phyloP scores from a whole-genome alignment of 2,888 invertebrate species.

The Furcula furcula region DNA sequence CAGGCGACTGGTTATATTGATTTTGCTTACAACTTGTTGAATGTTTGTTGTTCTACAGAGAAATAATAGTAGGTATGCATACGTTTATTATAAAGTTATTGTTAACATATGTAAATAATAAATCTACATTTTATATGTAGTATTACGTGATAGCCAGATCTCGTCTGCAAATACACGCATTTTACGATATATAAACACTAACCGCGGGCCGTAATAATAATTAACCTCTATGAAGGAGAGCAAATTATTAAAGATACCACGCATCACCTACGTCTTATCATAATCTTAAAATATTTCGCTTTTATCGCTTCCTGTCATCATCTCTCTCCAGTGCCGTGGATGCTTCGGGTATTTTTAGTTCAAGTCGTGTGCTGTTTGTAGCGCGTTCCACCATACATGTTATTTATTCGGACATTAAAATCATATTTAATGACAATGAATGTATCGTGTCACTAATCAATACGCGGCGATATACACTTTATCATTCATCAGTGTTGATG shows the following conservation, averaged over 20 bases:
- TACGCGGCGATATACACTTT: constrained; percentile 6
- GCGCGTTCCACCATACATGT: constrained; percentile 23
- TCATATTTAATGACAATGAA: constrained; percentile 19
- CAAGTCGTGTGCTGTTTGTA: constrained; percentile 32
- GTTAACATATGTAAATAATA: too few species aligned
- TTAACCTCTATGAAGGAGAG: constrained; percentile 26
- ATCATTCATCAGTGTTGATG: constrained; percentile 7
- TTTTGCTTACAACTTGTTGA: constrained; percentile 63
- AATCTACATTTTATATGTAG: neutral
- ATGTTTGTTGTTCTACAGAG: constrained; percentile 48
- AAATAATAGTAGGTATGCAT: too few species aligned
- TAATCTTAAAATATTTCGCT: constrained; percentile 38
- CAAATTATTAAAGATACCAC: constrained; percentile 20
- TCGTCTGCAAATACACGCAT: constrained; percentile 3
- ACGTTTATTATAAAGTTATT: too few species aligned
- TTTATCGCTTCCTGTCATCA: constrained; percentile 46
- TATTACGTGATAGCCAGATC: neutral
- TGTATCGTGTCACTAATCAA: constrained; percentile 15
- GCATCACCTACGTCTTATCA: constrained; percentile 29
- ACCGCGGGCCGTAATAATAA: constrained; percentile 15
- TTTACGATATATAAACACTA: constrained; percentile 16
- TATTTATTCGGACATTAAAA: constrained; percentile 26
- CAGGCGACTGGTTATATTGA: constrained; percentile 26
- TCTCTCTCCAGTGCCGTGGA: constrained; percentile 31
- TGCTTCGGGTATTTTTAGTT: constrained; percentile 34